phyloP scores from a whole-genome alignment of 2,888 invertebrate species.

The Silvanus unidentatus region DNA sequence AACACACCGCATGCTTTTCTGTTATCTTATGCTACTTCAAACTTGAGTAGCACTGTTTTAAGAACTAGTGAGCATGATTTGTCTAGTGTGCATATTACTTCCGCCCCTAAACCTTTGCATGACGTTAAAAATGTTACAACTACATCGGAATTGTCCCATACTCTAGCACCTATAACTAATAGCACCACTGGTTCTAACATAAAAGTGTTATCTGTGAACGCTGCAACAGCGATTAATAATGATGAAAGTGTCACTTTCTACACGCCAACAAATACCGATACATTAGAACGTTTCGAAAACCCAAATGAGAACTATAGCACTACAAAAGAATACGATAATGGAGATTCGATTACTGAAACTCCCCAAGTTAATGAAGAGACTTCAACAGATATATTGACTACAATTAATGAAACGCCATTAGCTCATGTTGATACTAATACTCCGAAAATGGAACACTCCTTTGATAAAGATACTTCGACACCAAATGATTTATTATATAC shows the following conservation, averaged over 20 bases:
- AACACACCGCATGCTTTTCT: constrained; percentile 41
- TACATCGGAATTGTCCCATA: constrained; percentile 26
- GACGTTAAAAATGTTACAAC: constrained; percentile 30
- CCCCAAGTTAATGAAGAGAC: too few species aligned
- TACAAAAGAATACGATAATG: not conserved
- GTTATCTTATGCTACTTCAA: constrained; percentile 28
- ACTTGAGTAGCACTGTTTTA: constrained; percentile 25
- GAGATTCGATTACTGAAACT: not conserved
- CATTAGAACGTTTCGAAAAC: too few species aligned
- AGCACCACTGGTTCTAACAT: constrained; percentile 8
- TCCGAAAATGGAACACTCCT: not conserved
- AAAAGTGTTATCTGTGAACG: too few species aligned
- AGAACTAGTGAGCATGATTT: constrained; percentile 34
- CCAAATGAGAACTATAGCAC: too few species aligned
- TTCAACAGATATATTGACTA: too few species aligned
- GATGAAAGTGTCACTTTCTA: not conserved
- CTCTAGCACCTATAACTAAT: constrained; percentile 27
- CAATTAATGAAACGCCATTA: too few species aligned
- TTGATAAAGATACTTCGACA: not conserved
- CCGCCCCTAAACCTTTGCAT: constrained; percentile 35
- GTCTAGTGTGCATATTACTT: constrained; percentile 34
- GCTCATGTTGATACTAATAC: not conserved
- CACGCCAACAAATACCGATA: too few species aligned
- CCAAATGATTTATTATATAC: too few species aligned
- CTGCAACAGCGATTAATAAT: not conserved